Evolutionary conservation across 2,113 vertebrate genomes (phyloP).

Genomic region (Balaeniceps rex): DNA sequence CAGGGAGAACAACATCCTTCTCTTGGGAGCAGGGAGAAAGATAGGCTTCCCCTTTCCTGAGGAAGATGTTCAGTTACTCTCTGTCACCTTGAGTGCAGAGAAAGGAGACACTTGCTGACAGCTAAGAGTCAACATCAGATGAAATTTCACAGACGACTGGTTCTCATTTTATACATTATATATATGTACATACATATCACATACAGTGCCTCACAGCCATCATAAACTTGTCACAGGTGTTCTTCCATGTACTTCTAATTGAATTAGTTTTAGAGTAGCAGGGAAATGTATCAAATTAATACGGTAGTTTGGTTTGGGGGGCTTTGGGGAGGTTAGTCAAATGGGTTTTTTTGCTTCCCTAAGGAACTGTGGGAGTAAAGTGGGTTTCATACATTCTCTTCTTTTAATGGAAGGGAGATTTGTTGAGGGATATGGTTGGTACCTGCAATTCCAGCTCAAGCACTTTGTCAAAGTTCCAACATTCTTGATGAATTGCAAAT

Average conservation of each 20-base stretch:
- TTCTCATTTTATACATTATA: not conserved
- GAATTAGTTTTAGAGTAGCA: not conserved
- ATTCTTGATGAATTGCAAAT: conserved; percentile 1
- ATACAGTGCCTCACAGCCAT: not conserved
- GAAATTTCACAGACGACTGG: not conserved
- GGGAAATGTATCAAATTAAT: not conserved
- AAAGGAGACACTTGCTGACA: not conserved
- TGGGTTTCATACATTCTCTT: not conserved
- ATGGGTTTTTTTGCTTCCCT: not conserved
- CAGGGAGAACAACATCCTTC: not conserved
- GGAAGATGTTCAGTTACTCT: not conserved
- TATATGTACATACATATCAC: not conserved
- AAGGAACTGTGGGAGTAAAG: not conserved
- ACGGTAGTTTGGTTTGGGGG: not conserved
- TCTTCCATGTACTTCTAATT: not conserved
- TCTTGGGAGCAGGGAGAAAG: not conserved
- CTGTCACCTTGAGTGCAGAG: not conserved
- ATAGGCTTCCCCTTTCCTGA: not conserved
- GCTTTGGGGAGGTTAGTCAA: no score
- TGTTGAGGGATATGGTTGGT: not conserved
- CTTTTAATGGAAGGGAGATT: not conserved
- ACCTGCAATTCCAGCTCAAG: conserved; percentile 19
- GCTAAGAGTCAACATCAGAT: not conserved
- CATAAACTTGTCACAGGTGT: accelerated
- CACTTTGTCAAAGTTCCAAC: not conserved